Evolutionary conservation across 2,888 invertebrate species (phyloP), one percentile per base, ranked within the genome.

Genomic region (Saturnia japonica): DNA sequence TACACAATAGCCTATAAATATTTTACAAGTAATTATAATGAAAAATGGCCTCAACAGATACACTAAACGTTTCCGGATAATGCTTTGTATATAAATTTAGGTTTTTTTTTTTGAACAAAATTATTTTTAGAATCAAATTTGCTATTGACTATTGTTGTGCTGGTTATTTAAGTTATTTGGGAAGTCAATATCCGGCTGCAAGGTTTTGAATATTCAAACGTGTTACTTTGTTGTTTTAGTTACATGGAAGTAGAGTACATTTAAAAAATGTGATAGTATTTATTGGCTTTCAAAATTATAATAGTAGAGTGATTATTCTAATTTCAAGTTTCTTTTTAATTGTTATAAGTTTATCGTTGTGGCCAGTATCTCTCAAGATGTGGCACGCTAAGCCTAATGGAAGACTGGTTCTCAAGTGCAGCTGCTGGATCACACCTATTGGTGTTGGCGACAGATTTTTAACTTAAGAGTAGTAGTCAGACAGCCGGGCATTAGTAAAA

Each of bases 1-100:
- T 79, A 78, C 82, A 91, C 91, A 92, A 93, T 91, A 78, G 88
- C 72, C 87, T 77, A 90, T 91, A 91, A 92, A 92, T 91, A 90
- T 88, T 88, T 88, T 90, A 89, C 81, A 85, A 86, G 88, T 90
- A 91, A 92, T 93, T 91, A 90, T 87, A 87, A 88, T 90, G 90
- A 91, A 88, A 88, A 89, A 90, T 88, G 76, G 83, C 85, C 78
- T 73, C 75, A 79, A 78, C 83, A 85, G 64, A 64, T 40, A 64
- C 82, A 82, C 85, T 88, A 86, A 89, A 87, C 78, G 88, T 87
- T 88, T 89, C 90, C 89, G 89, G 88, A 77, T 80, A 74, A 75
- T 60, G 75, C 85, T 81, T 81, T 80, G 82, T 83, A 85, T 85
- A 82, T 87, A 85, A 88, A 88, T 88, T 86, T 83, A 81, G 85